phyloP scores from a whole-genome alignment of 2,888 invertebrate genomes.

The Biston stratarius region DNA sequence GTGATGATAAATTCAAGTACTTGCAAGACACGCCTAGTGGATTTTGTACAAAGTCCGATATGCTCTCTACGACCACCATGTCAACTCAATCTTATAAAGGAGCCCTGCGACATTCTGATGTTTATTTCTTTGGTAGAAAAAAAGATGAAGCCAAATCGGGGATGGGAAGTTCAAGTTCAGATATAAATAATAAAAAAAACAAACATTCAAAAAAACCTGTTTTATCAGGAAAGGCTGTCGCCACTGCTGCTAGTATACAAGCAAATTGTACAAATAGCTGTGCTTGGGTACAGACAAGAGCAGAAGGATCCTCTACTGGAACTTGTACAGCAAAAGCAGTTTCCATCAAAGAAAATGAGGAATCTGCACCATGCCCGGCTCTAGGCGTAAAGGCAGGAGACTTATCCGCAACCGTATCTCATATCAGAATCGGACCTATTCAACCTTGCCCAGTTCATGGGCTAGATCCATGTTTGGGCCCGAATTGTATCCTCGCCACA shows the following conservation, averaged over 20 bases:
- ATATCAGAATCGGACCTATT: constrained; percentile 71
- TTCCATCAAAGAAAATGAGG: constrained; percentile 60
- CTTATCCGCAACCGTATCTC: constrained; percentile 71
- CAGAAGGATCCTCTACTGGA: constrained; percentile 48
- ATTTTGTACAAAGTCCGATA: constrained; percentile 44
- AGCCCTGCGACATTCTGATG: constrained; percentile 54
- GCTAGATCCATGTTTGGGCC: constrained; percentile 69
- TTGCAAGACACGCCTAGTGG: constrained; percentile 29
- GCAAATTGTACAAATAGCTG: constrained; percentile 34
- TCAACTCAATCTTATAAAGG: constrained; percentile 45
- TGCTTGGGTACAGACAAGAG: constrained; percentile 55
- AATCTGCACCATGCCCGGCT: constrained; percentile 58
- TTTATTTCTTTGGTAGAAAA: constrained; percentile 71
- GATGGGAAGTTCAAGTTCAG: constrained; percentile 62
- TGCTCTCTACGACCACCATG: constrained; percentile 50
- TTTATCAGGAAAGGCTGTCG: too few relatives aligned
- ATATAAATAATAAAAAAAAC: constrained; percentile 33
- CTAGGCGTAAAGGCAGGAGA: constrained; percentile 57
- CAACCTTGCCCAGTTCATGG: constrained; percentile 70
- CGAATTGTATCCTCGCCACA: constrained; percentile 65
- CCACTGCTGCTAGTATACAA: constrained; percentile 17
- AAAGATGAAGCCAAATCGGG: constrained; percentile 57
- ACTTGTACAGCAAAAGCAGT: constrained; percentile 61
- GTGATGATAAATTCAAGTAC: constrained; percentile 17
- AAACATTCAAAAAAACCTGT: constrained; percentile 15